Conservation (phyloP, 2,888 invertebrate species). For the Troglohyphantes excavatus region DNA sequence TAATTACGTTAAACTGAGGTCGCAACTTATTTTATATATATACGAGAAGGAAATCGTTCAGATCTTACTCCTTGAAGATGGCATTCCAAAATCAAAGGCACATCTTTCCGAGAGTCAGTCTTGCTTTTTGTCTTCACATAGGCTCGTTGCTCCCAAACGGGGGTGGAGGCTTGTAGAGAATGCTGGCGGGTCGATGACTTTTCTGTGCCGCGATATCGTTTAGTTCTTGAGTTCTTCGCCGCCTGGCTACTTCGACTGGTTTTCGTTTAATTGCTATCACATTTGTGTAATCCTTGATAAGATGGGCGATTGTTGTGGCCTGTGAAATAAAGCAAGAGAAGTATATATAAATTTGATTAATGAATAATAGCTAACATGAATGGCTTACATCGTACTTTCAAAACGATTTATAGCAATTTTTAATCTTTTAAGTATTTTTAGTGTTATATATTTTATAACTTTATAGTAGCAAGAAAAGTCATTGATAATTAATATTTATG, state of each 20-base stretch:
- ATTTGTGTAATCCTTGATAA: conserved; percentile 93
- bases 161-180: conserved; percentile 80
- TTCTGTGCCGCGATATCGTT: conserved; percentile 67
- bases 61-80: conserved; percentile 29
- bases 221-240: conserved; percentile 72
- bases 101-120: conserved; percentile 33
- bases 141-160: conserved; percentile 80
- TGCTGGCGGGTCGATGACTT: conserved; percentile 80
- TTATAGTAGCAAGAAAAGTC: no score
- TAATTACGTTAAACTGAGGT: conserved; percentile 20
- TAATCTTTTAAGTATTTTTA: no score
- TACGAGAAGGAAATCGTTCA: not conserved
- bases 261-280: conserved; percentile 83
- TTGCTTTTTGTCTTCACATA: conserved; percentile 47
- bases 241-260: conserved; percentile 71
- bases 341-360: not conserved
- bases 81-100: conserved; percentile 64
- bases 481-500: no score
- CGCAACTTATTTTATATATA: not conserved
- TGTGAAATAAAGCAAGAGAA: no score
- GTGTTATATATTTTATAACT: no score
- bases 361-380: no score
- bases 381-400: no score
- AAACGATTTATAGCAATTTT: no score
- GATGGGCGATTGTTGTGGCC: conserved; percentile 95